Conservation (phyloP, 2,113 vertebrate genomes). For the Scomber scombrus region DNA sequence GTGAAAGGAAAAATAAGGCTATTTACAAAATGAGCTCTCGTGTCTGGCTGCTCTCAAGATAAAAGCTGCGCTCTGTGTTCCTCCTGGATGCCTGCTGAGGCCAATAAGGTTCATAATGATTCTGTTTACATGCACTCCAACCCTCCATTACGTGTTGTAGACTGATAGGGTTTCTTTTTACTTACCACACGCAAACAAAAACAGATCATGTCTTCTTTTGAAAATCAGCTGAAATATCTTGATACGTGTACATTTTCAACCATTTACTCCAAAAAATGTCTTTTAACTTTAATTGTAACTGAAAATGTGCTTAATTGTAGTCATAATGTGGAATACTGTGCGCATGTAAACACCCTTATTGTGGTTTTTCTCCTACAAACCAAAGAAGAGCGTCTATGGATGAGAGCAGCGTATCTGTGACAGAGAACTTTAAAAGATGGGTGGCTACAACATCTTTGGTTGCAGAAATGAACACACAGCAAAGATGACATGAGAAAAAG, state of each 20-base stretch:
- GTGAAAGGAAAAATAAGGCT: slow-evolving; percentile 40
- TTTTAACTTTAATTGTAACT: no score
- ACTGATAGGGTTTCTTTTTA: background rate
- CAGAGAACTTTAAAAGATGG: slow-evolving; percentile 43
- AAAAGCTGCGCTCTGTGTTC: slow-evolving; percentile 34
- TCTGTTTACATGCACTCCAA: slow-evolving; percentile 20
- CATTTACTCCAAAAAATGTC: no score
- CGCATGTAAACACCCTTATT: slow-evolving; percentile 32
- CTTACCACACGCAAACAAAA: slow-evolving; percentile 6
- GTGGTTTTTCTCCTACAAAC: background rate
- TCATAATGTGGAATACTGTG: slow-evolving; percentile 27
- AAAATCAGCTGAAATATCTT: background rate
- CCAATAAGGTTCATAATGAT: slow-evolving; percentile 38
- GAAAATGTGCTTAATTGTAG: background rate
- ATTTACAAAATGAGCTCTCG: slow-evolving; percentile 74
- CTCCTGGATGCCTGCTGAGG: slow-evolving; percentile 23
- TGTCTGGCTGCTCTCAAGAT: slow-evolving; percentile 42
- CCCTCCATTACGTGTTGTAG: background rate
- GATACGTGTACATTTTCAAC: background rate
- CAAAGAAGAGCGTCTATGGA: background rate
- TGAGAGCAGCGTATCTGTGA: slow-evolving; percentile 23
- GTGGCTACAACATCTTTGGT: slow-evolving; percentile 81
- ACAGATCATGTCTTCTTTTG: background rate
- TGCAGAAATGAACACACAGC: slow-evolving; percentile 57
- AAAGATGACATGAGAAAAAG: slow-evolving; percentile 21